A percentile compares a stretch with the other conserved stretches of the same genome.
These are phyloP conservation scores for Euclidia mi DNA, from an alignment of 2,888 invertebrate species.

Conservation along the genomic window DNA sequence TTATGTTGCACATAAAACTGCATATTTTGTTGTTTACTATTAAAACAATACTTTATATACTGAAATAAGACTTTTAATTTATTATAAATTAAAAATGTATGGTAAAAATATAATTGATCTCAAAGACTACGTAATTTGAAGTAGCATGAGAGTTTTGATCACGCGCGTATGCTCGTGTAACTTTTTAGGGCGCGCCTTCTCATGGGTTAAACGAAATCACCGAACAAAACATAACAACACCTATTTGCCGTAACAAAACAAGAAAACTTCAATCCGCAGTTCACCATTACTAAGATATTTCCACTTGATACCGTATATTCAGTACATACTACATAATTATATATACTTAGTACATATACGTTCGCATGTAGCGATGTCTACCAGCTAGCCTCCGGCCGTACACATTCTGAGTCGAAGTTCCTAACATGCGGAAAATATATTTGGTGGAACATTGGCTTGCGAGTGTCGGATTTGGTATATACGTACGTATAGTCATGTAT, in stretches of 20 bases:
- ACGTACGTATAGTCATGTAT: not conserved
- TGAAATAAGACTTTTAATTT: no score
- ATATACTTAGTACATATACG: not conserved
- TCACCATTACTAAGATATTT: conserved; percentile 17
- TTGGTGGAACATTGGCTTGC: conserved; percentile 10
- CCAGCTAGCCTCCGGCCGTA: conserved; percentile 20
- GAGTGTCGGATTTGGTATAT: conserved; percentile 5
- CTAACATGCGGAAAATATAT: conserved; percentile 15
- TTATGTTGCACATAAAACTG: no score
- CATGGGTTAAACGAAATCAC: conserved; percentile 3
- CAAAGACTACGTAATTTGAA: no score
- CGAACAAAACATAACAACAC: not conserved
- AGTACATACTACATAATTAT: not conserved
- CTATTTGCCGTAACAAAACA: conserved; percentile 8
- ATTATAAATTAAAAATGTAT: no score
- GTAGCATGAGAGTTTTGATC: no score
- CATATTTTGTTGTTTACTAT: no score
- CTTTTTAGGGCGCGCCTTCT: no score
- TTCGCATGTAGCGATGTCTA: conserved; percentile 22
- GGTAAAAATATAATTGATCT: no score
- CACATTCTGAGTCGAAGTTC: conserved; percentile 13
- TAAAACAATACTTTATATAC: no score
- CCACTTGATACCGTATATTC: conserved; percentile 9
- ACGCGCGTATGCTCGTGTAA: no score
- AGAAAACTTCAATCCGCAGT: conserved; percentile 16